These are phyloP conservation scores for Aratinga solstitialis DNA, from an alignment of 2,797 vertebrate species.

Conservation along the genomic window DNA sequence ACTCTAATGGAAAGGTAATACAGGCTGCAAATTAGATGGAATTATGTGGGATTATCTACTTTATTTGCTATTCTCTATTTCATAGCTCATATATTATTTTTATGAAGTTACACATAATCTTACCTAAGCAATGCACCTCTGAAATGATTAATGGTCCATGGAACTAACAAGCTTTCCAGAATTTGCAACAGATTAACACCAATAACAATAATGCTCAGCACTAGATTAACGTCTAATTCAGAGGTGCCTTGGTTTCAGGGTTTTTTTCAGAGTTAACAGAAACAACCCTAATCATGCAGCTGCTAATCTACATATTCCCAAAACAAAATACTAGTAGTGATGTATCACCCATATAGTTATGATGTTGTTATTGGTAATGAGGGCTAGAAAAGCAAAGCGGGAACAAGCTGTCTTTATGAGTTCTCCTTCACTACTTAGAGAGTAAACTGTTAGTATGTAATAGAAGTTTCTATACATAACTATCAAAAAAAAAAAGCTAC, in stretches of 20 bases:
- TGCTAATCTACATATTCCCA: neutral
- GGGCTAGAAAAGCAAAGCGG: neutral
- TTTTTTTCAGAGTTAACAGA: neutral
- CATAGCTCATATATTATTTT: neutral
- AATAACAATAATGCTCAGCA: neutral
- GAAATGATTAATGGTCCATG: neutral
- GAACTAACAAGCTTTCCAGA: neutral
- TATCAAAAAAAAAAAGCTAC: neutral
- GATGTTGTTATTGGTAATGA: neutral
- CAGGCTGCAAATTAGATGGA: neutral
- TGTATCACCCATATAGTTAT: fast-evolving
- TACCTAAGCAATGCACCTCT: neutral
- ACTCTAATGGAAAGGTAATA: neutral
- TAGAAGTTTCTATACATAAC: neutral
- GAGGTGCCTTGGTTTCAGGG: neutral
- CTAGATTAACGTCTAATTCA: neutral
- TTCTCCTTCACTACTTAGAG: neutral
- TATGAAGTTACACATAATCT: neutral
- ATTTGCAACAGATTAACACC: neutral
- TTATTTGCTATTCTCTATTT: neutral
- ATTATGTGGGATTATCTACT: fast-evolving
- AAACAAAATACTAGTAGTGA: neutral
- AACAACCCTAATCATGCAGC: neutral
- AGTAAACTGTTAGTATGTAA: neutral
- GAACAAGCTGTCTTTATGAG: neutral